These are phyloP conservation scores for Catharus ustulatus DNA, from an alignment of 2,797 vertebrate species.

Conservation along the genomic window DNA sequence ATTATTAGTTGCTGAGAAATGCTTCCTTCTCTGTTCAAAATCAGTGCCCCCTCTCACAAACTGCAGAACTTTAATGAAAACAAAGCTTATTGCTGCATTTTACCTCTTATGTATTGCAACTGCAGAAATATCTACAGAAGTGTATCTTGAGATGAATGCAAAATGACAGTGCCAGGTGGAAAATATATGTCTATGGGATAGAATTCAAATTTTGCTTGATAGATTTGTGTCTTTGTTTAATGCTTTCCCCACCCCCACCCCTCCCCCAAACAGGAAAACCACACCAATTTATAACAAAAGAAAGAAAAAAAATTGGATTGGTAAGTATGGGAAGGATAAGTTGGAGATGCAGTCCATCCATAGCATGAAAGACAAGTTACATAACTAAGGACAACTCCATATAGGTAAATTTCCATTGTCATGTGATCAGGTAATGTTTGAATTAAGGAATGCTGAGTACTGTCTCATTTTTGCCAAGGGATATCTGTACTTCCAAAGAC, in stretches of 20 bases:
- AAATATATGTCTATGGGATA: neutral
- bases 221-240: neutral
- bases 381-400: neutral
- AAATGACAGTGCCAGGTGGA: neutral
- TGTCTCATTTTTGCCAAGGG: neutral
- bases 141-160: neutral
- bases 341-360: neutral
- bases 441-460: neutral
- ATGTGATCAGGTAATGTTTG: neutral
- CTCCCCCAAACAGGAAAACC: neutral
- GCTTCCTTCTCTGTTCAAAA: neutral
- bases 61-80: conserved; percentile 1
- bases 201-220: neutral
- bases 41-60: neutral
- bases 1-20: conserved; percentile 32
- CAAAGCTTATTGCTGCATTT: conserved; percentile 17
- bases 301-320: neutral
- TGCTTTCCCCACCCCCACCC: neutral
- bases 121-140: neutral
- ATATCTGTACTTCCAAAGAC: neutral
- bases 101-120: neutral
- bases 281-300: neutral
- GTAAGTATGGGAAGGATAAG: neutral
- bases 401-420: neutral
- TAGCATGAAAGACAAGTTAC: neutral